phyloP scores from a whole-genome alignment of 2,113 vertebrate genomes.

The Murina feae region DNA sequence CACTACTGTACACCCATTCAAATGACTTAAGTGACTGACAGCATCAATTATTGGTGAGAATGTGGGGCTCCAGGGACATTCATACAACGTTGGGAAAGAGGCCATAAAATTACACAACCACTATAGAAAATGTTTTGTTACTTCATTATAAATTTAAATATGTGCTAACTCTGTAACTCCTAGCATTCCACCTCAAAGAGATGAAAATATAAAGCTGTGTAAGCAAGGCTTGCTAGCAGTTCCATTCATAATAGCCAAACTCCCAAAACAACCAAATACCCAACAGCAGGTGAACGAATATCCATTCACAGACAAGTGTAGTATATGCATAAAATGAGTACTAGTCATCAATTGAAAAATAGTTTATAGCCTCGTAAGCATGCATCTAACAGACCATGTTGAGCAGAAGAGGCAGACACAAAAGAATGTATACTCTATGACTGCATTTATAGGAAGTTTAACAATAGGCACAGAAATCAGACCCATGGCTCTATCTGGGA shows the following conservation, averaged over 20 bases:
- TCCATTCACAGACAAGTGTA: neutral
- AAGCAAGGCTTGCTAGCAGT: neutral
- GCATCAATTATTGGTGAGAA: neutral
- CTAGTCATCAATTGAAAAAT: neutral
- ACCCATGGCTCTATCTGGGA: neutral
- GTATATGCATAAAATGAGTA: neutral
- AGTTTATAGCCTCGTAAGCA: neutral
- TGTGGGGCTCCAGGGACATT: neutral
- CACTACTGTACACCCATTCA: accelerated
- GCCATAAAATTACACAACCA: neutral
- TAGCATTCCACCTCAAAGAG: neutral
- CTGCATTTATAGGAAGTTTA: neutral
- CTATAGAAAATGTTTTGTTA: neutral
- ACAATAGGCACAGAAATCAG: neutral
- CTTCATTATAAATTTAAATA: neutral
- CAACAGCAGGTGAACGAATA: neutral
- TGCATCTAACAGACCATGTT: neutral
- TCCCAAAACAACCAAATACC: neutral
- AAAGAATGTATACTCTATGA: neutral
- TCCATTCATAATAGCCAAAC: neutral
- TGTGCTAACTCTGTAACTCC: neutral
- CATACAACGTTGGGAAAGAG: accelerated
- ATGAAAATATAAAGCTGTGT: neutral
- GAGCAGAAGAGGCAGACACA: neutral
- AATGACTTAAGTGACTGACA: neutral